phyloP scores from a whole-genome alignment of 2,113 vertebrate genomes.

The Sceloporus tristichus region DNA sequence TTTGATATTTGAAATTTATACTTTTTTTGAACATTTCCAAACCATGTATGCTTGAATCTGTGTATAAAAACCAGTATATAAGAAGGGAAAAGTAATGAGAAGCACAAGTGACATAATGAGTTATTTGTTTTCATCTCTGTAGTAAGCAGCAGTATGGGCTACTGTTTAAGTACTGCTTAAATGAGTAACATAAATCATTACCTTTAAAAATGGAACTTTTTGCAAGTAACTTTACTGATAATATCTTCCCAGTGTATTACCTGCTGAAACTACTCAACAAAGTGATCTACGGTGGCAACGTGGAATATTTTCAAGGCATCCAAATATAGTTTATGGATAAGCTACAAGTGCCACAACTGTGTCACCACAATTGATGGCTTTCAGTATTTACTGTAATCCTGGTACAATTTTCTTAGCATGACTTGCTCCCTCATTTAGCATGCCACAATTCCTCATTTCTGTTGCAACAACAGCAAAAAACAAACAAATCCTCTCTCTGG shows the following conservation, averaged over 20 bases:
- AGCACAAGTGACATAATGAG: too few relatives aligned
- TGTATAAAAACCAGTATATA: too few relatives aligned
- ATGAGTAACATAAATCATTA: too few relatives aligned
- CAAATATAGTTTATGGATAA: constrained; percentile 18
- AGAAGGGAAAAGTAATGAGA: too few relatives aligned
- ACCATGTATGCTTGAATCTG: too few relatives aligned
- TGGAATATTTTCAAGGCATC: constrained; percentile 17
- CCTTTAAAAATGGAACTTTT: too few relatives aligned
- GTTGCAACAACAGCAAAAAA: not conserved
- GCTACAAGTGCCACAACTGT: constrained; percentile 13
- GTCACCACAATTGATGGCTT: constrained; percentile 22
- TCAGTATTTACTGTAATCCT: constrained; percentile 20
- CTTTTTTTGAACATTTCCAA: too few relatives aligned
- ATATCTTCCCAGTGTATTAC: constrained; percentile 20
- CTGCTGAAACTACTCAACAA: constrained; percentile 2
- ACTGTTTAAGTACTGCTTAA: too few relatives aligned
- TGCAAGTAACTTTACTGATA: not conserved
- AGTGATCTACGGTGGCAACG: not conserved
- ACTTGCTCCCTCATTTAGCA: not conserved
- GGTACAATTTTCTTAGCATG: constrained; percentile 29
- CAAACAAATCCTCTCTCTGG: constrained; percentile 2
- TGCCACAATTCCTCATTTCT: constrained; percentile 2
- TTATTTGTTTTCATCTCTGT: too few relatives aligned
- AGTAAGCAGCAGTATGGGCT: too few relatives aligned
- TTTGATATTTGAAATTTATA: too few relatives aligned